Evolutionary conservation across 1,140 invertebrate genomes (phyloP).

Genomic region (Anadara kagoshimensis): DNA sequence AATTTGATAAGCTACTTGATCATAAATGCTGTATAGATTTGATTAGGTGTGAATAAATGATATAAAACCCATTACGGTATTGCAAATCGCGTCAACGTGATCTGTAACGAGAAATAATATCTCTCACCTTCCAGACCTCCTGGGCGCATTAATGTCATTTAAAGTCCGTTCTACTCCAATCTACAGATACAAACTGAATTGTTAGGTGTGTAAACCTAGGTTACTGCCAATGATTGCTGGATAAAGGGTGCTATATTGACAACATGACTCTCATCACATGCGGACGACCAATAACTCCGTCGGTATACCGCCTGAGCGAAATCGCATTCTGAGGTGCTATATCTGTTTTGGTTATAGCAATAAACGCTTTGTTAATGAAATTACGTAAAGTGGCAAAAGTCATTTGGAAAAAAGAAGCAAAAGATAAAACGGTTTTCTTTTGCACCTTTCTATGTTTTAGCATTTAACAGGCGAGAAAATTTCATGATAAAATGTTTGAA

Average conservation of each 20-base stretch:
- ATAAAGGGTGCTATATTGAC: conserved; percentile 26
- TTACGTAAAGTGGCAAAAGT: conserved; percentile 28
- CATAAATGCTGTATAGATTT: conserved; percentile 35
- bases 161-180: conserved; percentile 38
- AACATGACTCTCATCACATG: neutral
- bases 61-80: conserved; percentile 42
- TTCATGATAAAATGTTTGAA: conserved; percentile 19
- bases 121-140: conserved; percentile 22
- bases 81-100: conserved; percentile 31
- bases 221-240: conserved; percentile 13
- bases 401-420: conserved; percentile 17
- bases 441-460: conserved; percentile 9
- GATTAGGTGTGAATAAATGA: conserved; percentile 38
- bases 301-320: too few species aligned
- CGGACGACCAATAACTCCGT: too few species aligned
- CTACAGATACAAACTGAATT: conserved; percentile 20
- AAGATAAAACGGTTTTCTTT: conserved; percentile 17
- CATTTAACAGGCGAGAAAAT: conserved; percentile 15
- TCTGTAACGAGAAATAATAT: conserved; percentile 40
- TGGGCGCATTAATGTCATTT: conserved; percentile 39
- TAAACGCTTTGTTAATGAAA: conserved; percentile 25
- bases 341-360: conserved; percentile 1
- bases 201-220: conserved; percentile 29
- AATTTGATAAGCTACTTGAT: conserved; percentile 32
- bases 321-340: too few species aligned